Base-by-base conservation (phyloP, 2,888 invertebrate genomes). In the Polyploca ridens region DNA sequence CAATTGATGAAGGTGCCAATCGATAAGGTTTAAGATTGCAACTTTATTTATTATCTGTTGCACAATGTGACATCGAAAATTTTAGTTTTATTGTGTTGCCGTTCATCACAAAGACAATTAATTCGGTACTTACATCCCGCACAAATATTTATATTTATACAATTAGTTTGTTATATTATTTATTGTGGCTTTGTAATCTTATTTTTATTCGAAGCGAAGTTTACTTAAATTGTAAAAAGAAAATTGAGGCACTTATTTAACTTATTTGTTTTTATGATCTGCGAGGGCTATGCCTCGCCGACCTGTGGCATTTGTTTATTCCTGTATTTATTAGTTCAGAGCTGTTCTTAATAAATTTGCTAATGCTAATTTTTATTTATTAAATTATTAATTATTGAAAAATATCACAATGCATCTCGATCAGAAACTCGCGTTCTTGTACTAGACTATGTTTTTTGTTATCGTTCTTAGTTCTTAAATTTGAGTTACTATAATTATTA, bases 51-150 rank as follows among this genome's bases (percentile, higher is more conserved):
- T 49, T n/a, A 16, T 46, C n/a, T 49, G 46, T 46, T 46, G 49
- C 49, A 49, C 10, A 16, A 49, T 54, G 54, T 54, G 54, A 54
- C 54, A 54, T 54, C 19, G 54, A 54, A 54, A 54, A 10, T 54
- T 2, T 10, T 54, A 54, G 54, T 57, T 38, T 58, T 58, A 38
- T 38, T 27, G 57, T n/a, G 46, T 46, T 46, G 46, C 46, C 14
- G n/a, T 62, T 66, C 63, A 68, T 69, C 70, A 75, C 76, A 71
- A 71, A 76, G 68, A 74, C 66, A 71, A 72, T 86, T 89, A 71
- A 72, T 86, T 89, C 83, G 86, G 92, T 92, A 91, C 92, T 92
- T 92, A 92, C 81, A 77, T 76, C 78, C 89, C 87, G 91, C 91
- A 91, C 91, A 91, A 91, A 90, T 86, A 82, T 80, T 80, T 83